These are phyloP conservation scores for Hydrophis major DNA, from an alignment of 2,797 vertebrate genomes.

Conservation along the genomic window DNA sequence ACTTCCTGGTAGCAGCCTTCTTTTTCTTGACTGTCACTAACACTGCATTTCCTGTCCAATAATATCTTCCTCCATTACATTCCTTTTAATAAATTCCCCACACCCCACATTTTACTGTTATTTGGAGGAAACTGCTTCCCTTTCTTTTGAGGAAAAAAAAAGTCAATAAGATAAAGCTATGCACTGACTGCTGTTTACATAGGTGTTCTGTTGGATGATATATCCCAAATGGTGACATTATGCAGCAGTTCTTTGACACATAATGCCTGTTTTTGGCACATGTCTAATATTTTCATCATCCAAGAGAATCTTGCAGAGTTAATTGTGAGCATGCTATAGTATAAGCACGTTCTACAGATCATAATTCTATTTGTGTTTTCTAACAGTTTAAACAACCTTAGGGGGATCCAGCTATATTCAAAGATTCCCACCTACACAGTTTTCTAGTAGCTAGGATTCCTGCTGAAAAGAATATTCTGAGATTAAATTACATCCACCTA, in stretches of 20 bases:
- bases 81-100: not conserved
- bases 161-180: not conserved
- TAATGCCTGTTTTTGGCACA: not conserved
- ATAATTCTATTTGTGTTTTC: not conserved
- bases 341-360: not conserved
- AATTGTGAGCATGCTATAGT: constrained; percentile 12
- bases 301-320: not conserved
- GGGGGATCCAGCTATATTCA: constrained; percentile 12
- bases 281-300: not conserved
- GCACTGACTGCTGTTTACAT: not conserved
- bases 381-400: not conserved
- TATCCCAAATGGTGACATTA: constrained; percentile 24
- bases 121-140: not conserved
- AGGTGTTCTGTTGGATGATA: not conserved
- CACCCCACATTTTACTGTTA: not conserved
- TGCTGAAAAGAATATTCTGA: not conserved
- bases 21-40: not conserved
- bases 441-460: constrained; percentile 16
- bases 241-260: constrained; percentile 17
- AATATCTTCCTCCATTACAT: not conserved
- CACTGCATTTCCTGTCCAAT: not conserved
- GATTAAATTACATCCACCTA: not conserved
- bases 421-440: not conserved
- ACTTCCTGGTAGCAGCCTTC: not conserved
- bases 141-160: not conserved